A percentile compares a stretch with the other conserved stretches of the same genome.
These are phyloP conservation scores for Scolopax rusticola DNA, from an alignment of 2,797 vertebrate genomes.

Conservation along the genomic window DNA sequence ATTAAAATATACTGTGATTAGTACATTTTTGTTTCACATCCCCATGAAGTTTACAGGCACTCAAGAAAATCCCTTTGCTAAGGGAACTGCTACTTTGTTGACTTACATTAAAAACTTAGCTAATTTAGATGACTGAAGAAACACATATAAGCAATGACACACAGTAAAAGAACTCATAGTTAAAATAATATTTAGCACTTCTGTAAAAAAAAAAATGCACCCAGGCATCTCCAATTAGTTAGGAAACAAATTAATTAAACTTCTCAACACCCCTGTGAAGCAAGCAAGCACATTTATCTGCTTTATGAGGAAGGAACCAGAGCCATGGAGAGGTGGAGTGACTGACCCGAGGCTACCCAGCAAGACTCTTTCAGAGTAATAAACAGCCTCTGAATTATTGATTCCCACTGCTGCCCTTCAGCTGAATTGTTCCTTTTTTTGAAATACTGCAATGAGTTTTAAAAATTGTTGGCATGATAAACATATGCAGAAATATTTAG, in stretches of 20 bases:
- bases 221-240: constrained; percentile 24
- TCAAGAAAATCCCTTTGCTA: not conserved
- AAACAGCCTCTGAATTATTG: constrained; percentile 59
- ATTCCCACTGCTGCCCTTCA: constrained; percentile 20
- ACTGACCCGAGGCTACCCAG: constrained; percentile 36
- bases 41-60: not conserved
- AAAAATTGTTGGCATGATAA: constrained; percentile 48
- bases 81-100: not conserved
- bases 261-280: constrained; percentile 50
- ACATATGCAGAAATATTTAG: not conserved
- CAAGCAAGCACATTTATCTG: constrained; percentile 35
- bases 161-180: not conserved
- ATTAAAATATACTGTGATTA: not conserved
- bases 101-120: not conserved
- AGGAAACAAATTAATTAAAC: constrained; percentile 46
- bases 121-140: not conserved
- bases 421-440: not conserved
- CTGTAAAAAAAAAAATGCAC: not conserved
- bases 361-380: constrained; percentile 50
- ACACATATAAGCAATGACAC: not conserved
- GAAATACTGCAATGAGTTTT: not conserved
- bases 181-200: constrained; percentile 20
- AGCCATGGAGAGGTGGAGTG: constrained; percentile 34
- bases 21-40: not conserved
- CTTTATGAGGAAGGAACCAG: constrained; percentile 35